phyloP scores from a whole-genome alignment of 2,113 vertebrate genomes.

The Anolis sagrei region DNA sequence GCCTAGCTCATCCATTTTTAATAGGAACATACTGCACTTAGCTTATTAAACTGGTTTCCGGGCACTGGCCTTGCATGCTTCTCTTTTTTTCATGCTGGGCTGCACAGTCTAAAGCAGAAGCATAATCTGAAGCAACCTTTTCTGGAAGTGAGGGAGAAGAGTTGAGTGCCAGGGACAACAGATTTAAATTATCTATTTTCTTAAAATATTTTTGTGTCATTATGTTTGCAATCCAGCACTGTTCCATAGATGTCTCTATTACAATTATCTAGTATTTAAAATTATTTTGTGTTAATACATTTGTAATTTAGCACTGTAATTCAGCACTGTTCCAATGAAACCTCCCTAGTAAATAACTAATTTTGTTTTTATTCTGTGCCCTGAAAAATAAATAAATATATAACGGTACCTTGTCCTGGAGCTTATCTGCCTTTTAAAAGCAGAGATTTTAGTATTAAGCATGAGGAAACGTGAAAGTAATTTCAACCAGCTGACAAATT shows the following conservation, averaged over 20 bases:
- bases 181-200: neutral
- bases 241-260: no score
- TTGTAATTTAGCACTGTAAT: accelerated
- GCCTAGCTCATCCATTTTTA: constrained; percentile 66
- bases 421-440: neutral
- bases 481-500: neutral
- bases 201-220: neutral
- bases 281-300: neutral
- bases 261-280: neutral
- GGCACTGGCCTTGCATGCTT: neutral
- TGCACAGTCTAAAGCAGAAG: neutral
- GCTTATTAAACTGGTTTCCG: constrained; percentile 35
- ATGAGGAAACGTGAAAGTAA: neutral
- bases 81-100: neutral
- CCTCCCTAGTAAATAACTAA: neutral
- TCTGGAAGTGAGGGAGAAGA: neutral
- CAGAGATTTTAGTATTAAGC: neutral
- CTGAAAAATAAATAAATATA: neutral
- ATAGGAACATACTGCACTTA: constrained; percentile 52
- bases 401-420: neutral
- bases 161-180: constrained; percentile 3
- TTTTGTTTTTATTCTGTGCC: neutral
- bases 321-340: accelerated
- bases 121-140: neutral
- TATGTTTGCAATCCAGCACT: neutral